Conservation (phyloP, 2,797 vertebrate species). For the Numenius phaeopus region DNA sequence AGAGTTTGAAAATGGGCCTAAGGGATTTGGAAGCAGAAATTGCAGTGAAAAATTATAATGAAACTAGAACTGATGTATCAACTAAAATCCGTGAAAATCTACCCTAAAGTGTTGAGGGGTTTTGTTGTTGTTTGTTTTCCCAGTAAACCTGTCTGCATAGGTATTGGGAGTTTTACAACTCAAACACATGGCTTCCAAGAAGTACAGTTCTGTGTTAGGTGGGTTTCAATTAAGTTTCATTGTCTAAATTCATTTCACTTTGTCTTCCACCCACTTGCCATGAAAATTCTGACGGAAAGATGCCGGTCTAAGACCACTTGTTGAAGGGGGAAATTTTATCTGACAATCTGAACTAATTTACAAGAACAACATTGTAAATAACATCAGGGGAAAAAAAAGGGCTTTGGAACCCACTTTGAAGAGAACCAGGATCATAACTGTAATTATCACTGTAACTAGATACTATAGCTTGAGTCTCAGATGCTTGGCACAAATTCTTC, state of each 20-base stretch:
- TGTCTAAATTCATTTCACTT: background rate
- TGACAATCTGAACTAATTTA: background rate
- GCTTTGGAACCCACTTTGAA: background rate
- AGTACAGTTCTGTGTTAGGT: background rate
- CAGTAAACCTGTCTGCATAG: background rate
- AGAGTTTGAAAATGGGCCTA: constrained; percentile 20
- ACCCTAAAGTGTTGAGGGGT: background rate
- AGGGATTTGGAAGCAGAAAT: constrained; percentile 38
- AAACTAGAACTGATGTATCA: background rate
- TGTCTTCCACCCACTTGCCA: background rate
- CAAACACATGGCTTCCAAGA: background rate
- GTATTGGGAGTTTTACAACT: background rate
- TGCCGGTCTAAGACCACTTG: background rate
- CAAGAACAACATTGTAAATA: background rate
- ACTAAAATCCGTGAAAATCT: background rate
- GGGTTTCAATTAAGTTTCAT: background rate
- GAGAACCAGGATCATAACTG: background rate
- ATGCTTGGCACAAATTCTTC: background rate
- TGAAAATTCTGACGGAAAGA: background rate
- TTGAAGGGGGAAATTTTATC: background rate
- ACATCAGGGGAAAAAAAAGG: background rate
- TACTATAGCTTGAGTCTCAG: background rate
- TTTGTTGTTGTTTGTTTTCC: background rate
- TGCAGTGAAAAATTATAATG: constrained; percentile 12
- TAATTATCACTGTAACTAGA: background rate